Evolutionary conservation across 2,113 vertebrate species (phyloP), one percentile per base, ranked within the genome.

Genomic region (Aramus guarauna): DNA sequence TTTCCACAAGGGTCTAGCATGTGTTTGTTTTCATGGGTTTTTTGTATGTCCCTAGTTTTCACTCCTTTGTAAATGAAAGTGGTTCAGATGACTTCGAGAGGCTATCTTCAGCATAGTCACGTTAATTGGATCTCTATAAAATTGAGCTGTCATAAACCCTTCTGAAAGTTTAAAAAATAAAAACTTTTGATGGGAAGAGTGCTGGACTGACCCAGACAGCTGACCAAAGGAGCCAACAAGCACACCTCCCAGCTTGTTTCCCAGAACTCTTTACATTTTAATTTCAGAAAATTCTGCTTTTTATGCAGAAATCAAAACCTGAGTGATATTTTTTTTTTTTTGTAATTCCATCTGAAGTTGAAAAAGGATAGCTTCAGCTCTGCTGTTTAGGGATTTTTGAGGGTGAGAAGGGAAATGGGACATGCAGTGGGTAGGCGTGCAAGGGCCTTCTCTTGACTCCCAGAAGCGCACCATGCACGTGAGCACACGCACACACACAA

Each of bases 361-460:
- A 29, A 66, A 39, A 41, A 23, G 5, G 6, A 3, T 1, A 22
- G 18, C 36, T 20, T 3, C 11, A 71, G 11, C 47, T 41, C 37
- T 12, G 62, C 10, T 10, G 14, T 10, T 41, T 2, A 21, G 56
- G 18, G 18, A 3, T 15, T 41, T 92, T 6, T 47, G 37, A 63
- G n/a, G 29, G 18, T 6, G 30, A 27, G 26, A n/a, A 15, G 12
- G 15, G n/a, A 36, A 12, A 5, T 1, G 39, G 26, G 23, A 2
- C 4, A 2, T 0, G 9, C 5, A 4, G 39, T 0, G 15, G 16
- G 30, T 2, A 34, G 9, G 34, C 11, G 68, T 2, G 14, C 0
- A 1, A 43, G 30, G 10, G 6, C 52, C 26, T 48, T 10, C 26
- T 29, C 50, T 7, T 13, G 20, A 4, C 30, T 26, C 45, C 32